Evolutionary conservation across 2,797 vertebrate species (phyloP).

Genomic region (Schizopygopsis malacanthus): DNA sequence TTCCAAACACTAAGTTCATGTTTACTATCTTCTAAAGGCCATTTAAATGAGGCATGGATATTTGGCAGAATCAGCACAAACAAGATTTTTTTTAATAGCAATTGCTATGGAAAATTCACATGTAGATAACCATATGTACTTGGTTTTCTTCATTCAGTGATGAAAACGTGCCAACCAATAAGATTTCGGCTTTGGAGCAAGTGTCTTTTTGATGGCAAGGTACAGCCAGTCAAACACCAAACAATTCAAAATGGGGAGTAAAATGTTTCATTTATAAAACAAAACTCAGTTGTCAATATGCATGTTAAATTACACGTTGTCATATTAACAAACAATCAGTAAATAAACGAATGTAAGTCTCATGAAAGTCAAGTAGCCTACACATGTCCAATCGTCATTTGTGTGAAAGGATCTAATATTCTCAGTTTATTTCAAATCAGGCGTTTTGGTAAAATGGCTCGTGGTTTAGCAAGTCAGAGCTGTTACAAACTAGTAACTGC

Average conservation of each 20-base stretch:
- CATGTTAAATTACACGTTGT: background rate
- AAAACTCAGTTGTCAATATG: background rate
- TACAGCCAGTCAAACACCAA: background rate
- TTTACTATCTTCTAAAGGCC: background rate
- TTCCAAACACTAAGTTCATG: background rate
- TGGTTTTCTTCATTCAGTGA: background rate
- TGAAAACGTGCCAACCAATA: background rate
- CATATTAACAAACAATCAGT: background rate
- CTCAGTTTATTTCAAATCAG: background rate
- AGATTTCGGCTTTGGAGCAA: background rate
- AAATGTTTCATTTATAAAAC: background rate
- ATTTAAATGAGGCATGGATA: background rate
- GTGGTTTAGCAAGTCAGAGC: background rate
- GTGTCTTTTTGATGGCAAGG: background rate
- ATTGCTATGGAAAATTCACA: background rate
- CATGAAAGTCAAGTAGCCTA: background rate
- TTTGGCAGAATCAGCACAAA: background rate
- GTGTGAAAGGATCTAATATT: background rate
- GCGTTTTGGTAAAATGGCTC: background rate
- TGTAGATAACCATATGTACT: background rate
- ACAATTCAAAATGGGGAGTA: background rate
- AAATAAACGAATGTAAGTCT: background rate
- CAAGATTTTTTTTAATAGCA: background rate
- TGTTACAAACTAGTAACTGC: background rate
- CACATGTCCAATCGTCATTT: background rate